These are phyloP conservation scores for Pammene aurita DNA, from an alignment of 2,888 invertebrate genomes.

Conservation along the genomic window DNA sequence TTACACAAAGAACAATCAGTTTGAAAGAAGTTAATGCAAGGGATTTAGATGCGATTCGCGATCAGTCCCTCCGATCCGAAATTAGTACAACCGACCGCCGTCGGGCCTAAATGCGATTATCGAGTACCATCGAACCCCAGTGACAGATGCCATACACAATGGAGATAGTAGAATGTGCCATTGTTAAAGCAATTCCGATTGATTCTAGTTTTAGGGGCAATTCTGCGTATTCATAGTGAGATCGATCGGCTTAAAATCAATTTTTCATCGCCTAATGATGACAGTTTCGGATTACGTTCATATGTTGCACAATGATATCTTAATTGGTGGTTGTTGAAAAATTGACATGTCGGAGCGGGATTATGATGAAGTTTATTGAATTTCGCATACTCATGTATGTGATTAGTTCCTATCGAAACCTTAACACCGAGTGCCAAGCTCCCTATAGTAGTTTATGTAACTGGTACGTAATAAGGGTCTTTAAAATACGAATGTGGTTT, in stretches of 20 bases:
- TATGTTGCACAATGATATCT: conserved; percentile 50
- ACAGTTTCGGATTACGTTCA: conserved; percentile 54
- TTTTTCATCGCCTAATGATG: conserved; percentile 62
- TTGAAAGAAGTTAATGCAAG: conserved; percentile 17
- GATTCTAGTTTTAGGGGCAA: conserved; percentile 67
- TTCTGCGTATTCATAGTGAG: conserved; percentile 70
- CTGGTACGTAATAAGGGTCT: no score
- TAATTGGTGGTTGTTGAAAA: conserved; percentile 48
- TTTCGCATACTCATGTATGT: conserved; percentile 31
- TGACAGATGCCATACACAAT: conserved; percentile 79
- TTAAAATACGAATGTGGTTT: no score
- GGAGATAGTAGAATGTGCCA: conserved; percentile 56
- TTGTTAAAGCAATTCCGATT: conserved; percentile 70
- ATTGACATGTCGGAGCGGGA: conserved; percentile 28
- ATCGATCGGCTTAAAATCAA: conserved; percentile 51
- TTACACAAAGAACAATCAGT: neutral
- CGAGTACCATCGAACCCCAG: conserved; percentile 68
- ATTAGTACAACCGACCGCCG: conserved; percentile 63
- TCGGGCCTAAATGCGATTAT: conserved; percentile 67
- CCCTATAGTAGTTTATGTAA: no score
- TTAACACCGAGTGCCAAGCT: neutral
- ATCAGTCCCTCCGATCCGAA: conserved; percentile 48
- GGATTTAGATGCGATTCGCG: conserved; percentile 19
- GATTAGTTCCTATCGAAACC: conserved; percentile 1
- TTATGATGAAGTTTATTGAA: conserved; percentile 30